Evolutionary conservation across 2,113 vertebrate species (phyloP).

Genomic region (Serinus canaria): DNA sequence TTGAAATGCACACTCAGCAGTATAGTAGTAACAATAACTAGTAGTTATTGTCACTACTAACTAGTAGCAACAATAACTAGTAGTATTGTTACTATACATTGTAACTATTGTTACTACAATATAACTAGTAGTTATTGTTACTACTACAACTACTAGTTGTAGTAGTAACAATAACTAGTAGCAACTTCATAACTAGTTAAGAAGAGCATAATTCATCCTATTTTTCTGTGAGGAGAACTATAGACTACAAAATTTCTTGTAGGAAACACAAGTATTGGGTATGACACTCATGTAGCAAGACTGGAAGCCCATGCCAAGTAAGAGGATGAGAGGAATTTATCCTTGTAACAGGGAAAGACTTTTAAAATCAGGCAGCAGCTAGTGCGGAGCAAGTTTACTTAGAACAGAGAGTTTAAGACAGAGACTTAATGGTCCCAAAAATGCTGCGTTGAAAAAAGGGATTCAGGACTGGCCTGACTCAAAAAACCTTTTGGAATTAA

Average conservation of each 20-base stretch:
- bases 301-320: background rate
- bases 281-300: background rate
- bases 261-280: background rate
- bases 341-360: background rate
- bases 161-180: background rate
- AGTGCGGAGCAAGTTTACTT: background rate
- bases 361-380: background rate
- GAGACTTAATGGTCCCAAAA: background rate
- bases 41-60: too few relatives aligned
- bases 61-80: too few relatives aligned
- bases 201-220: background rate
- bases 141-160: too few relatives aligned
- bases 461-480: background rate
- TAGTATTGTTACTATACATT: too few relatives aligned
- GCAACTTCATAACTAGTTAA: too few relatives aligned
- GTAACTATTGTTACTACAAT: too few relatives aligned
- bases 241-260: background rate
- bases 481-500: background rate
- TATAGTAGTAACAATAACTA: background rate
- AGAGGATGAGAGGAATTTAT: background rate
- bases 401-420: background rate
- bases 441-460: background rate
- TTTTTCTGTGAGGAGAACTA: background rate
- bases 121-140: too few relatives aligned
- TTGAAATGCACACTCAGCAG: background rate